Conservation (phyloP, 2,888 invertebrate species). For the Zootermopsis nevadensis region DNA sequence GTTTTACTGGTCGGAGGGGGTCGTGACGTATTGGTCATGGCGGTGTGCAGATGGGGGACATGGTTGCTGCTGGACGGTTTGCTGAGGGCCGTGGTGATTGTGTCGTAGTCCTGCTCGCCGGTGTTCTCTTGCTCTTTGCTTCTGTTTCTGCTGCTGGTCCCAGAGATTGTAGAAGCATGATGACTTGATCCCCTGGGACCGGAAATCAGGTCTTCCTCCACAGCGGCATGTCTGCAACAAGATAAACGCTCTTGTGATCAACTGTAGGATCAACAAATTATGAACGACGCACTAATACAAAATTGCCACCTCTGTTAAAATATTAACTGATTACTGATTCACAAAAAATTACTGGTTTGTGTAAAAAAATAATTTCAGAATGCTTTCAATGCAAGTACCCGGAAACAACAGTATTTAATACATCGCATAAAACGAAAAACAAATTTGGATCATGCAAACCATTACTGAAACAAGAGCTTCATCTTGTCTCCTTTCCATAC, state of each 20-base stretch:
- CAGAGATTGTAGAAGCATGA: conserved; percentile 27
- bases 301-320: too few species aligned
- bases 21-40: conserved; percentile 32
- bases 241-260: neutral
- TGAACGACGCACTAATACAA: too few species aligned
- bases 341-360: too few species aligned
- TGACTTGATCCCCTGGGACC: neutral
- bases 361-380: too few species aligned
- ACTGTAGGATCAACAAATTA: too few species aligned
- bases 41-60: conserved; percentile 24
- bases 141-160: conserved; percentile 5
- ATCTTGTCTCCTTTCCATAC: too few species aligned
- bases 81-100: conserved; percentile 41
- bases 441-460: too few species aligned
- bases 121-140: conserved; percentile 30
- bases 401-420: too few species aligned
- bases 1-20: neutral
- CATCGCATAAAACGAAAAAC: too few species aligned
- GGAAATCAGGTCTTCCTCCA: conserved; percentile 45
- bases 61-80: conserved; percentile 44
- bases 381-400: too few species aligned
- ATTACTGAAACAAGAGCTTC: too few species aligned
- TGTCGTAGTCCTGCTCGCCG: conserved; percentile 10
- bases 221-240: conserved; percentile 49
- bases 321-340: too few species aligned